phyloP scores from a whole-genome alignment of 2,113 vertebrate species.

The Butorides virescens region DNA sequence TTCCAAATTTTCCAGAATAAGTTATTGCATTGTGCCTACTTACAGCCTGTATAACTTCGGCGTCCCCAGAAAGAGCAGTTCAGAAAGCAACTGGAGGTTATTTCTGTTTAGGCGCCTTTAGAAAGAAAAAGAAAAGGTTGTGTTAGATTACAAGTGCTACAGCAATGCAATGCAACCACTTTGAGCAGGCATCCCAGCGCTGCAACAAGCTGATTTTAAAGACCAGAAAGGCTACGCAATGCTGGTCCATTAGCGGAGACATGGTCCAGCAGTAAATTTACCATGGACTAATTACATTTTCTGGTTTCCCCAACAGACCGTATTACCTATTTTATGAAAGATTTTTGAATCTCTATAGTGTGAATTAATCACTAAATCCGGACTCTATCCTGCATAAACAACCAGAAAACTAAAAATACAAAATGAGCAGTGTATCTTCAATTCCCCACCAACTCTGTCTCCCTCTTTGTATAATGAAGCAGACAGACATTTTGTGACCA shows the following conservation, averaged over 20 bases:
- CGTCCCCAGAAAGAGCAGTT: constrained; percentile 94
- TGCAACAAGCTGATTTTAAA: constrained; percentile 45
- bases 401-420: neutral
- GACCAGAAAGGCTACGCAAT: constrained; percentile 14
- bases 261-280: constrained; percentile 57
- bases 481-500: neutral
- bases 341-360: constrained; percentile 24
- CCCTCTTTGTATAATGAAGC: neutral
- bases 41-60: constrained; percentile 97
- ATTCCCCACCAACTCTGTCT: neutral
- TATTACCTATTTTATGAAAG: constrained; percentile 54
- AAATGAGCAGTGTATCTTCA: neutral
- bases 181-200: neutral
- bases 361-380: neutral
- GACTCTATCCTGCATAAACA: neutral
- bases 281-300: constrained; percentile 65
- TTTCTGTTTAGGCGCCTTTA: constrained; percentile 97
- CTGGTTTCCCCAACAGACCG: constrained; percentile 31
- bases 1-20: neutral
- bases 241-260: constrained; percentile 58
- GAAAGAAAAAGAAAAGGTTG: constrained; percentile 68
- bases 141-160: constrained; percentile 49
- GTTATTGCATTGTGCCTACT: constrained; percentile 70
- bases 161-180: constrained; percentile 7
- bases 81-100: constrained; percentile 95